Evolutionary conservation across 2,113 vertebrate species (phyloP).

Genomic region (Camelus dromedarius): DNA sequence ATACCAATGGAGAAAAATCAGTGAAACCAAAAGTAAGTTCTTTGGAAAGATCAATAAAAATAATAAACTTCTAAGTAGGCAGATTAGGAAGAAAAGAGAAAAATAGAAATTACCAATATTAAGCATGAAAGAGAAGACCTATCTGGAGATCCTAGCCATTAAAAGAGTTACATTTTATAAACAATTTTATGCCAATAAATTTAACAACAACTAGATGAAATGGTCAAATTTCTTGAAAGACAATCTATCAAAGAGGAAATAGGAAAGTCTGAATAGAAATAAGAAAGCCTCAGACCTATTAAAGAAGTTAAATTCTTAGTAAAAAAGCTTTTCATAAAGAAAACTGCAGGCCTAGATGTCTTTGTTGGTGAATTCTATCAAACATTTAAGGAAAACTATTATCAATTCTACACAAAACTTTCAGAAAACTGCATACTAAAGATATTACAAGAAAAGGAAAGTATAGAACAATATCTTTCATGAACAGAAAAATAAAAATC

Average conservation of each 20-base stretch:
- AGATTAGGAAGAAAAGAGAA: background rate
- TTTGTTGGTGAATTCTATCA: slow-evolving; percentile 1
- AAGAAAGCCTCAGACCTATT: background rate
- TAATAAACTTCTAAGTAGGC: background rate
- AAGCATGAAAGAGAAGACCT: background rate
- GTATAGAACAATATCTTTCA: background rate
- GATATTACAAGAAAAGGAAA: background rate
- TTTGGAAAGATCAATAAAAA: background rate
- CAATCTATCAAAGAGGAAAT: background rate
- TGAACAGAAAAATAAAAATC: background rate
- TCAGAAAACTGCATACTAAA: background rate
- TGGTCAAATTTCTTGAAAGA: background rate
- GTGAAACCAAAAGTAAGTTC: no score
- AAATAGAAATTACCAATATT: background rate
- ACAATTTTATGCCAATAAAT: background rate
- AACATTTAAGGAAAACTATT: slow-evolving; percentile 1
- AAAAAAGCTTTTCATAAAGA: background rate
- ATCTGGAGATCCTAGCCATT: background rate
- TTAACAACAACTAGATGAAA: background rate
- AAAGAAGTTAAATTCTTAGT: background rate
- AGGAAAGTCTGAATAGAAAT: background rate
- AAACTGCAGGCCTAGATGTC: background rate
- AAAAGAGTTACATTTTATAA: background rate
- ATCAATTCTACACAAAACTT: background rate
- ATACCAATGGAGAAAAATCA: no score